phyloP scores from a whole-genome alignment of 2,113 vertebrate genomes.

The Cyanistes caeruleus region DNA sequence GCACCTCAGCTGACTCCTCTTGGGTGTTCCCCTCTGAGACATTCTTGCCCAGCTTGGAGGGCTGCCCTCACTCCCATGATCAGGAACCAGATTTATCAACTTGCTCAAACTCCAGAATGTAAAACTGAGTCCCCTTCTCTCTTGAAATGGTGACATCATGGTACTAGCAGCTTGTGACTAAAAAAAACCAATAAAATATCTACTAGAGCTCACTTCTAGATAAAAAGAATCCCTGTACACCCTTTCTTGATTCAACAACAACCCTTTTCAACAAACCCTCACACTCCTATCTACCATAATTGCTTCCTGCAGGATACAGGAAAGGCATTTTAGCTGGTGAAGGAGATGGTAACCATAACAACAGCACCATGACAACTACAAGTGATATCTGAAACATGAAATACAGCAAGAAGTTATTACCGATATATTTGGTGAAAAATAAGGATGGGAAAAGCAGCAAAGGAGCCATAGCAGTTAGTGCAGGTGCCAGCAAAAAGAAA shows the following conservation, averaged over 20 bases:
- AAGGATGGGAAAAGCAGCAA: not conserved
- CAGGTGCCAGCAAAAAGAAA: not conserved
- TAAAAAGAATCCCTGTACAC: not conserved
- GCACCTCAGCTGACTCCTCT: not conserved
- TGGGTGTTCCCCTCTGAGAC: not conserved
- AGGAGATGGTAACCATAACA: slow-evolving; percentile 40
- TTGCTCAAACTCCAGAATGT: not conserved
- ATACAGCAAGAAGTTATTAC: not conserved
- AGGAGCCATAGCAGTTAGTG: not conserved
- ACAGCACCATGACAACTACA: slow-evolving; percentile 41
- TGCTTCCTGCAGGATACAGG: slow-evolving; percentile 15
- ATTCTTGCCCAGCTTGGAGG: not conserved
- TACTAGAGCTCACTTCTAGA: not conserved
- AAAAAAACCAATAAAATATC: not conserved
- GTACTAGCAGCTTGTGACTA: not conserved
- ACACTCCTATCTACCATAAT: not conserved
- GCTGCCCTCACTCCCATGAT: not conserved
- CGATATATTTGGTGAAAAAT: not conserved
- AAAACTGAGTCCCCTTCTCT: not conserved
- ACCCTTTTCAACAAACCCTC: not conserved
- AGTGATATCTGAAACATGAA: not conserved
- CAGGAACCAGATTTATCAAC: too few relatives aligned
- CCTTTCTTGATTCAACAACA: not conserved
- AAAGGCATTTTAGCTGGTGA: not conserved
- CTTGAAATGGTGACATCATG: not conserved